Evolutionary conservation across 30 jellyfish, hydroid and myxozoan species (phyloP).

Genomic region (Sanderia malayensis): DNA sequence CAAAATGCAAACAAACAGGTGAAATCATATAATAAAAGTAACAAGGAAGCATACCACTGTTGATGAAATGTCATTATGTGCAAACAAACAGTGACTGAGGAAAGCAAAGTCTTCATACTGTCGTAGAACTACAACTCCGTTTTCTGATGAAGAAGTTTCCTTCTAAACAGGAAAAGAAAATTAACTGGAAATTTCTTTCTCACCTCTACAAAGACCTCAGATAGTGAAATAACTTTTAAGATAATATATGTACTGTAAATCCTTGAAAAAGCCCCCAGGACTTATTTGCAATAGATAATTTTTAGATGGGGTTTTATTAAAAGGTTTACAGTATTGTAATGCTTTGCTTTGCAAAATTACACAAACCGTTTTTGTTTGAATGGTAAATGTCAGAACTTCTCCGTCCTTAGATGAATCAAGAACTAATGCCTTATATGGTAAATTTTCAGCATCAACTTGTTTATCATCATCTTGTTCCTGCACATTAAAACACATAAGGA

Average conservation of each 20-base stretch:
- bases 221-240: no score
- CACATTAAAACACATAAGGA: no score
- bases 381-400: slow-evolving; percentile 75
- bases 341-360: no score
- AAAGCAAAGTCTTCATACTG: slow-evolving; percentile 93
- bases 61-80: slow-evolving; percentile 56
- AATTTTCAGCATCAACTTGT: no score
- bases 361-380: slow-evolving; percentile 83
- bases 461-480: no score
- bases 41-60: slow-evolving; percentile 60
- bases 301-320: no score
- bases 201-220: no score
- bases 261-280: no score
- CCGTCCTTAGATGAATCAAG: slow-evolving; percentile 96
- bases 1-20: not conserved
- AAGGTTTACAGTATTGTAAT: no score
- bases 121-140: slow-evolving; percentile 80
- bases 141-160: slow-evolving; percentile 55
- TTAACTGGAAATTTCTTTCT: no score
- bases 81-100: slow-evolving; percentile 65
- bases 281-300: no score
- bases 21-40: not conserved
- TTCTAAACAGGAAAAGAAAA: slow-evolving; percentile 41
- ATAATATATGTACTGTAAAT: no score
- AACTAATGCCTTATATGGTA: slow-evolving; percentile 49